Base-by-base conservation (phyloP, 1,140 invertebrate genomes). In the Stegodyphus mimosarum region DNA sequence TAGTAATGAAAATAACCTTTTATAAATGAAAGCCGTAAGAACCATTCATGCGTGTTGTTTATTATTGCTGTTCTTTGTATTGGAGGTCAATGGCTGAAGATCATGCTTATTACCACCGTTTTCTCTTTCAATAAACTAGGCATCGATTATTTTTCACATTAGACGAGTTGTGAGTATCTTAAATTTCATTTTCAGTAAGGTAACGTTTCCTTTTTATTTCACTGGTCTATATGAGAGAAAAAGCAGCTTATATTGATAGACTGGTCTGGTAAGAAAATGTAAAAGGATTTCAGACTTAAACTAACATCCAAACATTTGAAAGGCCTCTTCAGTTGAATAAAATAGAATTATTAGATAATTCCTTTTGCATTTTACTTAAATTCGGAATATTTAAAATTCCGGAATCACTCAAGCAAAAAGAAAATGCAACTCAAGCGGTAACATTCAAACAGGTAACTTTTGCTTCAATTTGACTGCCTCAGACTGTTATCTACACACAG, bases 21-120 rank as follows among this genome's bases (percentile, higher is more conserved):
- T 67, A 67, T n/a, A 67, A 67, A 67, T 17, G 64, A 67, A 67
- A 67, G 64, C 64, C 64, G 64, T 67, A 67, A 67, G 64, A 67
- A n/a, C 64, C 64, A 67, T 9, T 67, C 10, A 67, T 67, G 64
- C 64, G 64, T 67, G 64, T 15, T 67, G 64, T 67, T 67, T 67
- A 67, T 67, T 67, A 67, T 67, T 67, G 64, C 64, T n/a, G 11
- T 67, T 67, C 64, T 67, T 67, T 67, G 64, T 67, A 67, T 13
- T 17, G 17, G 15, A 67, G 64, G 64, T 67, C 64, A 67, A 67
- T 67, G 64, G 64, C 64, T n/a, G 64, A 9, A 17, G 64, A n/a
- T 67, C 17, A 17, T n/a, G n/a, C 10, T 15, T 67, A 67, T 67
- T 67, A 67, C 64, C 64, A 67, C 7, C 64, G 17, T 67, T 67